Conservation (phyloP, 1,140 invertebrate genomes). For the Charaxes varanes region DNA sequence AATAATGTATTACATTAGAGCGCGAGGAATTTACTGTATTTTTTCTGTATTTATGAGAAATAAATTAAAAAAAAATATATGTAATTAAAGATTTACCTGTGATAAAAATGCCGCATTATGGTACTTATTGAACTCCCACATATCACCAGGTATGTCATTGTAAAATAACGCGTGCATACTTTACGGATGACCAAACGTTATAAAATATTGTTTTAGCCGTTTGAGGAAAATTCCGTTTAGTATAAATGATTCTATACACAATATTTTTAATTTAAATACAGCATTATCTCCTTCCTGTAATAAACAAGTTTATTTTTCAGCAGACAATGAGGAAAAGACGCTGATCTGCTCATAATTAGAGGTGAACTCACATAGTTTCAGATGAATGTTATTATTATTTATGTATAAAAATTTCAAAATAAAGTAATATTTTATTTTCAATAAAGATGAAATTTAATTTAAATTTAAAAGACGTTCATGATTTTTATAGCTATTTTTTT, state of each 20-base stretch:
- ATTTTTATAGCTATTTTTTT: no score
- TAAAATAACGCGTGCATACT: constrained; percentile 17
- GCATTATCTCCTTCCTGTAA: constrained; percentile 28
- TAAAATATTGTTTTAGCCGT: constrained; percentile 16
- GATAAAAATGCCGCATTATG: constrained; percentile 22
- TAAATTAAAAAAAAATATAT: constrained; percentile 3
- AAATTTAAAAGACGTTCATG: neutral
- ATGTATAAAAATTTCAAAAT: neutral
- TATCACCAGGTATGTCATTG: constrained; percentile 21
- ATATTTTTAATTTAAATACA: constrained; percentile 21
- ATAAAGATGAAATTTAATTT: no score
- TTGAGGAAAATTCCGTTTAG: constrained; percentile 28
- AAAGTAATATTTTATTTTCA: no score
- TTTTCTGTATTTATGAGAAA: neutral
- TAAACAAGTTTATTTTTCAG: constrained; percentile 27
- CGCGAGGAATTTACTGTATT: no score
- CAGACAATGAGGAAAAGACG: constrained; percentile 25
- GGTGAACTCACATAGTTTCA: no score
- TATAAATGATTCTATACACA: constrained; percentile 19
- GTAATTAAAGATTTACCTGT: constrained; percentile 16
- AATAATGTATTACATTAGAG: no score
- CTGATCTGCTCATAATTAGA: constrained; percentile 20
- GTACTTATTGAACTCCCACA: constrained; percentile 23
- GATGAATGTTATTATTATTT: neutral
- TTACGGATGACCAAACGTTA: constrained; percentile 10